phyloP scores from a whole-genome alignment of 2,797 vertebrate species.

The Gallirallus australis region DNA sequence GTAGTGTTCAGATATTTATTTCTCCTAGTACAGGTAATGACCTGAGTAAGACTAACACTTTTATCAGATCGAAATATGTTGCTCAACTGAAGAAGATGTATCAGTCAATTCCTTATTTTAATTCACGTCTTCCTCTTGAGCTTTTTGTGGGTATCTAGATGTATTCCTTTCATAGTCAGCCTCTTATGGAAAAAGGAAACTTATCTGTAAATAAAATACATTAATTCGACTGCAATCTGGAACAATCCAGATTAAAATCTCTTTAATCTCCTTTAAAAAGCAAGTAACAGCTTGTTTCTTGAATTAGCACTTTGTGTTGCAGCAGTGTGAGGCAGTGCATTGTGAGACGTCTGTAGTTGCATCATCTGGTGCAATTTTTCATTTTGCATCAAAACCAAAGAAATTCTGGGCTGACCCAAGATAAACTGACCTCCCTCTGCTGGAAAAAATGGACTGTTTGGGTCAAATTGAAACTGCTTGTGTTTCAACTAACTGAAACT shows the following conservation, averaged over 20 bases:
- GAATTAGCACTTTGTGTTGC: background rate
- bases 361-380: background rate
- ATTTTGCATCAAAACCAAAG: background rate
- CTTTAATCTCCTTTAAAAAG: background rate
- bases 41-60: background rate
- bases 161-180: background rate
- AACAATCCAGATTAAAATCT: background rate
- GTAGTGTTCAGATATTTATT: background rate
- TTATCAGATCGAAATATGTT: background rate
- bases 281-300: background rate
- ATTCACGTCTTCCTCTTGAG: background rate
- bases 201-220: background rate
- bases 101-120: background rate
- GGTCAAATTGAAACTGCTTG: background rate
- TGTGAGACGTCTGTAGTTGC: background rate
- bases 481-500: background rate
- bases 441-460: background rate
- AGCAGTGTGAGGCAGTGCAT: background rate
- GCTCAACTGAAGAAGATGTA: background rate
- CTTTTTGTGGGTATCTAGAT: background rate
- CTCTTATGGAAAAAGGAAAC: background rate
- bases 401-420: background rate
- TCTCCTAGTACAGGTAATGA: background rate
- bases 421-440: background rate
- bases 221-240: background rate